A percentile compares a stretch with the other conserved stretches of the same genome.
phyloP scores from a whole-genome alignment of 2,797 vertebrate genomes.

The Channa striata region DNA sequence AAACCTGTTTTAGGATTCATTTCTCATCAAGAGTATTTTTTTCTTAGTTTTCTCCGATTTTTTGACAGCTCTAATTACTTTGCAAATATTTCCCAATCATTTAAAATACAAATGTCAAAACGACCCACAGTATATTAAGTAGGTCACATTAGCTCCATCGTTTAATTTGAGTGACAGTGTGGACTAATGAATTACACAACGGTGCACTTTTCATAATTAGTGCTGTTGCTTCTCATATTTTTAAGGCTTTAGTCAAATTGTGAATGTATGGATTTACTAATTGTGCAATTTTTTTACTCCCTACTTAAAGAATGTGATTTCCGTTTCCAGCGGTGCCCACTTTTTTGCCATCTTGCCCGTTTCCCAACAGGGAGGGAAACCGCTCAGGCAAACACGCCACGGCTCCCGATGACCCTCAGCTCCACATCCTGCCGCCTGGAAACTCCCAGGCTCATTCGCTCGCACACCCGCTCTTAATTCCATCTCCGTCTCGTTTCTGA shows the following conservation, averaged over 20 bases:
- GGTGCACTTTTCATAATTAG: not conserved
- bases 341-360: too few relatives aligned
- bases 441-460: conserved; percentile 24
- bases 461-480: conserved; percentile 19
- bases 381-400: conserved; percentile 14
- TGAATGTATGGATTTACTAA: not conserved
- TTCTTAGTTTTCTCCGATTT: not conserved
- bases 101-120: not conserved
- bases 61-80: not conserved
- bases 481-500: not conserved
- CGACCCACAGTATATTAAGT: not conserved
- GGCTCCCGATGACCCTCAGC: conserved; percentile 20
- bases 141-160: not conserved
- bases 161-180: conserved; percentile 3
- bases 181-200: not conserved
- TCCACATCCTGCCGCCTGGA: conserved; percentile 33
- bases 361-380: conserved; percentile 1
- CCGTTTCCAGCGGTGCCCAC: not conserved
- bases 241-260: not conserved
- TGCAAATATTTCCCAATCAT: not conserved
- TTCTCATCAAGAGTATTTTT: too few relatives aligned
- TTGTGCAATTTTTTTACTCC: too few relatives aligned
- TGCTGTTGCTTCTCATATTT: conserved; percentile 3
- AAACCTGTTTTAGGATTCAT: too few relatives aligned
- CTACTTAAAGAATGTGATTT: not conserved